A percentile compares a stretch with the other conserved stretches of the same genome.
Evolutionary conservation across 23 tunicate genomes (phyloP).

Genomic region (Phallusia fumigata): DNA sequence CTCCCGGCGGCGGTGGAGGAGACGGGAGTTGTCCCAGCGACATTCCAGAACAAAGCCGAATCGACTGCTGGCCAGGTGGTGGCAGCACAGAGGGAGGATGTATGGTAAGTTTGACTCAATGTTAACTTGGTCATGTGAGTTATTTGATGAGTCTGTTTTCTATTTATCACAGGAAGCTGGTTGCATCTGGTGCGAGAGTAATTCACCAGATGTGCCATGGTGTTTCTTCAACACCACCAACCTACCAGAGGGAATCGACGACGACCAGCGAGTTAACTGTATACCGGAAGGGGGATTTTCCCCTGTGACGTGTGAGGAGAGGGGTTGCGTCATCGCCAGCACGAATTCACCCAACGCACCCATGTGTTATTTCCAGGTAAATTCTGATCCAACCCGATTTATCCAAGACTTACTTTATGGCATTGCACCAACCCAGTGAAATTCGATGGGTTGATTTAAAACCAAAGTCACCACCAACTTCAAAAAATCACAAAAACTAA

Average conservation of each 20-base stretch:
- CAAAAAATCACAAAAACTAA: no score
- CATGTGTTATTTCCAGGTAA: conserved; percentile 89
- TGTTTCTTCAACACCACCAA: conserved; percentile 97
- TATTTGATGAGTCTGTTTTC: background rate
- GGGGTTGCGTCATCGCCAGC: conserved; percentile 79
- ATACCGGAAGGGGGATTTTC: conserved; percentile 98
- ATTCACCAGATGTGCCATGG: conserved; percentile 63
- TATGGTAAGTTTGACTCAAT: conserved; percentile 33
- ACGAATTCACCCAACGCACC: conserved; percentile 64
- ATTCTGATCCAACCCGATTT: background rate
- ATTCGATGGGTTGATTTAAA: no score
- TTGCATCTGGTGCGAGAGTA: conserved; percentile 97
- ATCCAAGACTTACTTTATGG: no score
- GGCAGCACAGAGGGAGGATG: conserved; percentile 83
- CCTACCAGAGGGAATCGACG: conserved; percentile 82
- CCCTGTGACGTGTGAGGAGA: conserved; percentile 58
- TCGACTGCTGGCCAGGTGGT: conserved; percentile 98
- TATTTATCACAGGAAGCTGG: conserved; percentile 57
- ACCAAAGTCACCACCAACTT: no score
- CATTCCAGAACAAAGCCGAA: conserved; percentile 72
- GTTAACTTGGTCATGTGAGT: background rate
- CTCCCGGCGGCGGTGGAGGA: conserved; percentile 42
- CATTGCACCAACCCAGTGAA: no score
- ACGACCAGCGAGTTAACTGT: conserved; percentile 78
- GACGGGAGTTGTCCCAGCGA: conserved; percentile 30